phyloP scores from a whole-genome alignment of 2,797 vertebrate species.

The Calcarius lapponicus region DNA sequence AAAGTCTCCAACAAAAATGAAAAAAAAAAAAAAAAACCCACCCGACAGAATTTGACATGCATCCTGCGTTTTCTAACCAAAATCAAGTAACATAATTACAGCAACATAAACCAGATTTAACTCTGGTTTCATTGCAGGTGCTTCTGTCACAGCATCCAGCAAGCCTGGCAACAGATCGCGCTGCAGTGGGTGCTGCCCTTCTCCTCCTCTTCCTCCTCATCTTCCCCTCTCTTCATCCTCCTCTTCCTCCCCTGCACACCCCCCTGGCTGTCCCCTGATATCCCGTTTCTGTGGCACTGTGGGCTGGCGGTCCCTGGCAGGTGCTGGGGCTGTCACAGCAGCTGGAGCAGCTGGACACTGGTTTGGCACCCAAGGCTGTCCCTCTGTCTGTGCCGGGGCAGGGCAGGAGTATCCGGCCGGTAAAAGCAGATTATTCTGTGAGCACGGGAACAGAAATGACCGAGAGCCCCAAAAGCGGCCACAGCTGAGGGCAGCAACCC shows the following conservation, averaged over 20 bases:
- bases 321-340: not conserved
- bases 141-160: not conserved
- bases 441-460: not conserved
- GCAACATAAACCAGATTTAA: not conserved
- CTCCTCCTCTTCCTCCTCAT: not conserved
- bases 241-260: not conserved
- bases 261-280: accelerated
- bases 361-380: accelerated
- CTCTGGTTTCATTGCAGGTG: not conserved
- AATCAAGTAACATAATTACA: too few species aligned
- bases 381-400: accelerated
- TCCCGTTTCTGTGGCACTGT: accelerated
- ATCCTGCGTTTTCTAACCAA: not conserved
- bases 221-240: not conserved
- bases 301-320: not conserved
- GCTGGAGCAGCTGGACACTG: not conserved
- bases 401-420: accelerated
- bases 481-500: not conserved
- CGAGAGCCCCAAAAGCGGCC: accelerated
- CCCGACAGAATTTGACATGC: not conserved
- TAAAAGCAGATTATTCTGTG: not conserved
- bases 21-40: too few species aligned
- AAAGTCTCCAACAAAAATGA: not conserved
- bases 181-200: not conserved
- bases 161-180: accelerated